Evolutionary conservation across 1,140 invertebrate genomes (phyloP).

Genomic region (Steinernema feltiae): DNA sequence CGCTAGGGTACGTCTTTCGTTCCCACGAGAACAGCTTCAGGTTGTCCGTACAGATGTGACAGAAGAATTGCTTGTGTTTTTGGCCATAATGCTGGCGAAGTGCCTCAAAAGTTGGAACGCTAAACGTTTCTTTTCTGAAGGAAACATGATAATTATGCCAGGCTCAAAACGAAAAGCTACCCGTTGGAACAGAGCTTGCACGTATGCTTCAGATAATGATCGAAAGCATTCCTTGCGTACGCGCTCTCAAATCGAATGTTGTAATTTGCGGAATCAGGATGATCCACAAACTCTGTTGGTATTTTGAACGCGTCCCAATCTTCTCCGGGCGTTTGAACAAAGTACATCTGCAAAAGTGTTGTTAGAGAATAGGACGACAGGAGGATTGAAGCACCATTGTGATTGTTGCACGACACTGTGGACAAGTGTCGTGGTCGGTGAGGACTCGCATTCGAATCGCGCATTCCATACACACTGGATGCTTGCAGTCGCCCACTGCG

Average conservation of each 20-base stretch:
- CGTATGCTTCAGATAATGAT: slow-evolving; percentile 48
- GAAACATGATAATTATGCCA: neutral
- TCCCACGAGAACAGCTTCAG: slow-evolving; percentile 45
- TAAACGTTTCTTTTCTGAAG: slow-evolving; percentile 20
- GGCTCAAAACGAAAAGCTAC: neutral
- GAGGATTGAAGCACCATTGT: slow-evolving; percentile 15
- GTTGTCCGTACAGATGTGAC: slow-evolving; percentile 50
- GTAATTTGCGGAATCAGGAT: slow-evolving; percentile 30
- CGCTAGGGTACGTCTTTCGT: slow-evolving; percentile 41
- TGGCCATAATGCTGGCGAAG: slow-evolving; percentile 40
- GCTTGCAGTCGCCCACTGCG: slow-evolving; percentile 21
- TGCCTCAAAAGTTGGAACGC: slow-evolving; percentile 36
- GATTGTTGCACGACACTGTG: slow-evolving; percentile 25
- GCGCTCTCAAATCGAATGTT: slow-evolving; percentile 39
- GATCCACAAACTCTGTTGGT: slow-evolving; percentile 1
- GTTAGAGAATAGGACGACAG: neutral
- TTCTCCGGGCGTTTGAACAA: slow-evolving; percentile 21
- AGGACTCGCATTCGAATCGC: slow-evolving; percentile 30
- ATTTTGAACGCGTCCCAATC: neutral
- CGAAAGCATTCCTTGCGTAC: slow-evolving; percentile 37
- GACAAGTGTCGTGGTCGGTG: slow-evolving; percentile 20
- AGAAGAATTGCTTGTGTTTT: slow-evolving; percentile 42
- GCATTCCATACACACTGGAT: slow-evolving; percentile 37
- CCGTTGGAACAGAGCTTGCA: slow-evolving; percentile 37
- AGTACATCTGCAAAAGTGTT: slow-evolving; percentile 23